Evolutionary conservation across 1,140 invertebrate species (phyloP).

Genomic region (Antheraea mylitta): DNA sequence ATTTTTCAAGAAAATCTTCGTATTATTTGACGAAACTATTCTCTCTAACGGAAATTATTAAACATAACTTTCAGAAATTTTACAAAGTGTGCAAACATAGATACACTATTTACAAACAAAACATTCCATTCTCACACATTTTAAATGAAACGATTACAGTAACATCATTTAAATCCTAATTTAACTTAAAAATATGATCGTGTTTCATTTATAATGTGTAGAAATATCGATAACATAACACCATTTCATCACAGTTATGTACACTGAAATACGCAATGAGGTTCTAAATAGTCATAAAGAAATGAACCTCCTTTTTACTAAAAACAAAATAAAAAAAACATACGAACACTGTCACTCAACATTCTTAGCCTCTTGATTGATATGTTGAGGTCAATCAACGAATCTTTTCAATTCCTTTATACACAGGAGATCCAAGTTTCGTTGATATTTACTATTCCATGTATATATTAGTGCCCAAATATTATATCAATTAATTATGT

Average conservation of each 20-base stretch:
- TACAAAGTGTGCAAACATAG: not conserved
- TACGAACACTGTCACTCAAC: conserved; percentile 69
- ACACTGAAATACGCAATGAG: conserved; percentile 25
- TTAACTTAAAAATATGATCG: not conserved
- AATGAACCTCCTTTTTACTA: conserved; percentile 37
- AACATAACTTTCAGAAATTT: not conserved
- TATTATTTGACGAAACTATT: too few relatives aligned
- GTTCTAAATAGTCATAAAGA: conserved; percentile 47
- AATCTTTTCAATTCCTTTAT: conserved; percentile 20
- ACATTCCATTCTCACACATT: not conserved
- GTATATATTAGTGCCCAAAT: conserved; percentile 31
- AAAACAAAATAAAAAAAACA: conserved; percentile 29
- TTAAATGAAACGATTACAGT: not conserved
- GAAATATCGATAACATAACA: not conserved
- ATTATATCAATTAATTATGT: not conserved
- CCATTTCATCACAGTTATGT: conserved; percentile 19
- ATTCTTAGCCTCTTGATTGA: conserved; percentile 63
- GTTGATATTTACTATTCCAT: conserved; percentile 28
- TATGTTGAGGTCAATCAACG: conserved; percentile 18
- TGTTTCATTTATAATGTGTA: not conserved
- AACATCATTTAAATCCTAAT: too few relatives aligned
- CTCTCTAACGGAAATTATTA: too few relatives aligned
- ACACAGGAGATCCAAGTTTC: conserved; percentile 26
- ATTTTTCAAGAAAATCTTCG: too few relatives aligned
- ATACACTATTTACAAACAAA: conserved; percentile 2